phyloP scores from a whole-genome alignment of 2,113 vertebrate genomes.

The Poeciliopsis retropinna region DNA sequence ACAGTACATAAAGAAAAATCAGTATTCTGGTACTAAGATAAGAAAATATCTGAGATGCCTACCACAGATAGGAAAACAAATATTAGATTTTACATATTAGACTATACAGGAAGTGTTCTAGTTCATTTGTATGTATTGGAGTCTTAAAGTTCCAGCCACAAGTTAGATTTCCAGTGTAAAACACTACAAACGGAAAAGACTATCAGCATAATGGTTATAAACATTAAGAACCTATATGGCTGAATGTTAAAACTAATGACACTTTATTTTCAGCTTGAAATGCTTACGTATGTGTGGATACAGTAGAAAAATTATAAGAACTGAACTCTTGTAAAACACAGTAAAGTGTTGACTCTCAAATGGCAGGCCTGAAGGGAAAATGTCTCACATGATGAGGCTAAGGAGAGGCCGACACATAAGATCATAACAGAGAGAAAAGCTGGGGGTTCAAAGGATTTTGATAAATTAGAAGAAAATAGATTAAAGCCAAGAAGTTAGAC shows the following conservation, averaged over 20 bases:
- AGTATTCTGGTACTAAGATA: not conserved
- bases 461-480: not conserved
- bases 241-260: not conserved
- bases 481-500: not conserved
- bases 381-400: constrained; percentile 48
- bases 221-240: too few species aligned
- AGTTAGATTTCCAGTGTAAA: too few species aligned
- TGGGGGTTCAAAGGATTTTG: not conserved
- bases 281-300: not conserved
- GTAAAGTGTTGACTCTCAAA: constrained; percentile 35
- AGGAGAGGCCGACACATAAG: constrained; percentile 7
- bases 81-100: too few species aligned
- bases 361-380: constrained; percentile 29
- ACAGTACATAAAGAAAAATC: too few species aligned
- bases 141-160: too few species aligned
- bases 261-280: not conserved
- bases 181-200: not conserved
- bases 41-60: not conserved
- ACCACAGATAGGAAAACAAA: too few species aligned
- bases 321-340: constrained; percentile 3
- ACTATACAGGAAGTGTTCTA: too few species aligned
- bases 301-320: not conserved
- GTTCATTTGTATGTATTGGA: not conserved
- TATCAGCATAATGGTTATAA: not conserved
- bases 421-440: not conserved